Conservation (phyloP, 2,113 vertebrate species). For the Ciconia stormi region DNA sequence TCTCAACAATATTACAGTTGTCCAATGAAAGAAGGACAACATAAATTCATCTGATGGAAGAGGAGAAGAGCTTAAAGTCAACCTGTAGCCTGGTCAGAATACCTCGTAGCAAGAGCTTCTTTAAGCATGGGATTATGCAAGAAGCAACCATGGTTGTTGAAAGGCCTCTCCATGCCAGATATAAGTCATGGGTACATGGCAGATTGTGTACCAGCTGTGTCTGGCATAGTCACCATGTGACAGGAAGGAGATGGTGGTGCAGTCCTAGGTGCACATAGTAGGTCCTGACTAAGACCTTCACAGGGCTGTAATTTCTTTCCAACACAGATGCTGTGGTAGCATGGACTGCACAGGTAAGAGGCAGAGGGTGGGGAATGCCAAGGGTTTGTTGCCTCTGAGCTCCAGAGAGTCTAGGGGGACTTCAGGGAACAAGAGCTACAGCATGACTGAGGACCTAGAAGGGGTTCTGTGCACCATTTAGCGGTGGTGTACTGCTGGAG, state of each 20-base stretch:
- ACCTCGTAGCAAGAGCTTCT: not conserved
- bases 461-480: not conserved
- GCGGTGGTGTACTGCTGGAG: not conserved
- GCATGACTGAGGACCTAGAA: not conserved
- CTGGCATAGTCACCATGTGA: not conserved
- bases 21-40: accelerated
- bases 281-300: not conserved
- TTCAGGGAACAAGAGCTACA: not conserved
- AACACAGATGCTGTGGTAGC: not conserved
- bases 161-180: not conserved
- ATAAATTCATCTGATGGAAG: not conserved
- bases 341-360: not conserved
- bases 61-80: not conserved
- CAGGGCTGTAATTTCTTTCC: not conserved
- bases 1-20: not conserved
- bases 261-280: not conserved
- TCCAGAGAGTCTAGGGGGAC: not conserved
- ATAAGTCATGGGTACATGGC: not conserved
- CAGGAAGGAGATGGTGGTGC: not conserved
- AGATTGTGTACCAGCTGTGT: not conserved
- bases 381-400: not conserved
- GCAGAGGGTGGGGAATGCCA: not conserved
- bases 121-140: not conserved
- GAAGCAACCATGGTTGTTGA: not conserved
- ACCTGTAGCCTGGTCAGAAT: not conserved